Evolutionary conservation across 2,888 invertebrate genomes (phyloP), one percentile per base, ranked within the genome.

Genomic region (Pseudococcus jackbeardsleyi): DNA sequence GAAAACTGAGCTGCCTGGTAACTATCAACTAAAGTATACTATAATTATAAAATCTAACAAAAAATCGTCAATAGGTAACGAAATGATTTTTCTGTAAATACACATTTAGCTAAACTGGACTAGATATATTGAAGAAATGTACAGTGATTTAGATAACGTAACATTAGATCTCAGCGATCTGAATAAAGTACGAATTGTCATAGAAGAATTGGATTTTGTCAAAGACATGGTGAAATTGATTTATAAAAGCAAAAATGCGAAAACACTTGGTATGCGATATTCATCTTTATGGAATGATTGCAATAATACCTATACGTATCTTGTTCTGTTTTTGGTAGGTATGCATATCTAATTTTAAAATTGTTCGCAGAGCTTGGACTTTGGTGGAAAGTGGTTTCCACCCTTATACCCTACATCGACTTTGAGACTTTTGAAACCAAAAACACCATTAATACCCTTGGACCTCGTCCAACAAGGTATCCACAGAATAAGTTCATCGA

Each of bases 371-470:
- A 90, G 39, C 19, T 90, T 11, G 89, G 89, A 12, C 46, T 91
- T 17, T 91, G 91, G 91, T 91, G 91, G 91, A 92, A 94, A 91
- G 93, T 94, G 0, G 93, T 95, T 86, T 94, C 94, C 91, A 93
- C 94, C 86, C 93, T 95, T 92, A 93, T 95, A 85, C 92, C 94
- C 7, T 95, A 95, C 90, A 95, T 95, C 0, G 94, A 94, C 0
- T 92, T 94, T 19, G 94, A 46, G 5, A 15, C 17, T n/a, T 39
- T 19, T 9, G 79, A 79, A 0, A 33, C 12, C 33, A 39, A 72
- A 17, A 79, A 19, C 7, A 79, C 15, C 2, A 19, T 39, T 0
- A 12, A 9, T 6, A 22, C 9, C 0, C 19, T 39, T 22, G 17
- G 7, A 26, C 26, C 22, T 26, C 6, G 7, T 26, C 19, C 19